These are phyloP conservation scores for Holothuria glaberrima DNA, from an alignment of 35 echinoderm and acorn worm species.

Conservation along the genomic window DNA sequence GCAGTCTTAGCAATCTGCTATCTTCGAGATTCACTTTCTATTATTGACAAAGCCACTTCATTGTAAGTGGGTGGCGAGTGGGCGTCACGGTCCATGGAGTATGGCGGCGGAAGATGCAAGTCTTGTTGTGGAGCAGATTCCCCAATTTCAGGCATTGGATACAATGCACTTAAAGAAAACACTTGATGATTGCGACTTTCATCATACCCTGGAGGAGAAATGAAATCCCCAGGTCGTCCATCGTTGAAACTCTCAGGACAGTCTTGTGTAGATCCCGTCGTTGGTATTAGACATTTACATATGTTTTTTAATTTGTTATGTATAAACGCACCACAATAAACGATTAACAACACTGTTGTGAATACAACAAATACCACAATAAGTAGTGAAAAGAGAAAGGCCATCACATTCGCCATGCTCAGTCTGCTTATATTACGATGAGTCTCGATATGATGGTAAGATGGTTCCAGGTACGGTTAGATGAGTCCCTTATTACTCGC, in stretches of 20 bases:
- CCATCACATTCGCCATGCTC: too few species aligned
- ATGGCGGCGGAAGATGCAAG: not conserved
- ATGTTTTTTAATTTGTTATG: not conserved
- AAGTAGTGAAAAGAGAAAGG: not conserved
- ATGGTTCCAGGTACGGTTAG: too few species aligned
- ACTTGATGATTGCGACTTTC: slow-evolving; percentile 25
- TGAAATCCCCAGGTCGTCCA: not conserved
- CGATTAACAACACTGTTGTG: not conserved
- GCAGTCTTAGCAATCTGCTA: too few species aligned
- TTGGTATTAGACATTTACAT: not conserved
- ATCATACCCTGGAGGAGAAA: slow-evolving; percentile 18
- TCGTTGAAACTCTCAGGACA: not conserved
- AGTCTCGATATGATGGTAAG: too few species aligned
- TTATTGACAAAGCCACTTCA: not conserved
- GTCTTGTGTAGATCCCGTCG: not conserved
- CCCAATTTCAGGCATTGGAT: not conserved
- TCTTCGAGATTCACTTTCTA: too few species aligned
- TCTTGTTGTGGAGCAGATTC: not conserved
- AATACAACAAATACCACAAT: slow-evolving; percentile 5
- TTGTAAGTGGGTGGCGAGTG: slow-evolving; percentile 24
- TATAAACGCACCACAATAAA: not conserved
- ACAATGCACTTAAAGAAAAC: not conserved
- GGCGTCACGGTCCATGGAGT: not conserved
- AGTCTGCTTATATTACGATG: too few species aligned
- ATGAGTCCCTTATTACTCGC: too few species aligned